Conservation (phyloP, 1,140 invertebrate species). For the Drosophila yakuba region DNA sequence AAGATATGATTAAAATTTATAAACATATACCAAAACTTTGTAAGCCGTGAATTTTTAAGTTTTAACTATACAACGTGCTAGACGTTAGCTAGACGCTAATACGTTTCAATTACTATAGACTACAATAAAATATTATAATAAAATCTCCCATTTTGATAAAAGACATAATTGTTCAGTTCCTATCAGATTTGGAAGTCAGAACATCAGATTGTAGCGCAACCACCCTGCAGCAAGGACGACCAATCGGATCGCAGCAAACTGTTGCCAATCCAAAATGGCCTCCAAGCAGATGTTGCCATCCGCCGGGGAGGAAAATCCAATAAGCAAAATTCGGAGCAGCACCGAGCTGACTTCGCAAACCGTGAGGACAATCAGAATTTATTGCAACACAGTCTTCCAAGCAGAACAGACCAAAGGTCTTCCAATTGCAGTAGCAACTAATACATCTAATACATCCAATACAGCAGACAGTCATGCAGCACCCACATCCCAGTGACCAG, state of each 20-base stretch:
- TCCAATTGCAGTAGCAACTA: slow-evolving; percentile 30
- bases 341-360: slow-evolving; percentile 31
- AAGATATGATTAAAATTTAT: too few species aligned
- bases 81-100: too few species aligned
- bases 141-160: neutral
- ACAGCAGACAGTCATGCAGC: slow-evolving; percentile 62
- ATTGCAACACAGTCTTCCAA: slow-evolving; percentile 73
- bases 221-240: slow-evolving; percentile 22
- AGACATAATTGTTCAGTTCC: neutral
- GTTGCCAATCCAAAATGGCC: slow-evolving; percentile 76
- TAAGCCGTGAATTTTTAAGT: too few species aligned
- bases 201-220: neutral
- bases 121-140: neutral
- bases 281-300: slow-evolving; percentile 36
- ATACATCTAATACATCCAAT: slow-evolving; percentile 18
- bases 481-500: slow-evolving; percentile 73
- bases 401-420: slow-evolving; percentile 68
- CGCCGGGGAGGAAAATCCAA: slow-evolving; percentile 65
- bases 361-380: slow-evolving; percentile 57
- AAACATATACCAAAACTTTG: neutral
- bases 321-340: slow-evolving; percentile 34
- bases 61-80: too few species aligned
- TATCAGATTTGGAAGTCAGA: slow-evolving; percentile 5
- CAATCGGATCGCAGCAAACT: slow-evolving; percentile 56
- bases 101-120: too few species aligned